Percentiles rank a stretch among this genome's conserved stretches.
Conservation (phyloP, 1,140 invertebrate species). For the Lepidurus couesii region DNA sequence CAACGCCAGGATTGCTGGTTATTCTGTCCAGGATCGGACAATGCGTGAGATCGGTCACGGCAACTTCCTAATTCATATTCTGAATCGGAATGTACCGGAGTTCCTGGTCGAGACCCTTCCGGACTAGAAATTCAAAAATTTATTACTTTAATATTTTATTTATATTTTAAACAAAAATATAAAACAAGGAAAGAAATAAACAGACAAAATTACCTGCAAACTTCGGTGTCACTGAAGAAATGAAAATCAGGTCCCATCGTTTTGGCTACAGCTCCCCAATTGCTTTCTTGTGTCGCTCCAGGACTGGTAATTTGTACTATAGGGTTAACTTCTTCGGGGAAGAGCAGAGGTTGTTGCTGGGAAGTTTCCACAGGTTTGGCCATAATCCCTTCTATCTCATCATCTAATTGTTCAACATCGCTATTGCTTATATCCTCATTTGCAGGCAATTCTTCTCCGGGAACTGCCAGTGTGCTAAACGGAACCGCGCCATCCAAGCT, state of each 20-base stretch:
- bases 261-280: conserved; percentile 27
- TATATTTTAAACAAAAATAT: neutral
- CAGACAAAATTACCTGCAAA: conserved; percentile 54
- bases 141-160: conserved; percentile 39
- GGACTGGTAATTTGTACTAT: conserved; percentile 14
- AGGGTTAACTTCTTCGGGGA: neutral
- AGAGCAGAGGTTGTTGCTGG: neutral
- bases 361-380: neutral
- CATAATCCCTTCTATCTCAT: neutral
- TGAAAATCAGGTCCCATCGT: conserved; percentile 60
- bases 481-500: neutral
- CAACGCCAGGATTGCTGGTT: conserved; percentile 82
- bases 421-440: neutral
- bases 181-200: conserved; percentile 33
- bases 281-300: neutral
- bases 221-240: conserved; percentile 88
- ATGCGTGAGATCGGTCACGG: conserved; percentile 6
- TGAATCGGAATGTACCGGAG: conserved; percentile 86
- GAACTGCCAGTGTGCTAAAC: neutral
- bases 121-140: conserved; percentile 49
- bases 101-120: conserved; percentile 61
- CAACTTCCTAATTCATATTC: conserved; percentile 68
- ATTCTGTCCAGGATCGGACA: conserved; percentile 34
- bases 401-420: neutral
- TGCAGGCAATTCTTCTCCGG: neutral